Percentiles rank a stretch among this genome's conserved stretches.
Conservation (phyloP, 2,888 invertebrate species). For the Melinaea marsaeus region DNA sequence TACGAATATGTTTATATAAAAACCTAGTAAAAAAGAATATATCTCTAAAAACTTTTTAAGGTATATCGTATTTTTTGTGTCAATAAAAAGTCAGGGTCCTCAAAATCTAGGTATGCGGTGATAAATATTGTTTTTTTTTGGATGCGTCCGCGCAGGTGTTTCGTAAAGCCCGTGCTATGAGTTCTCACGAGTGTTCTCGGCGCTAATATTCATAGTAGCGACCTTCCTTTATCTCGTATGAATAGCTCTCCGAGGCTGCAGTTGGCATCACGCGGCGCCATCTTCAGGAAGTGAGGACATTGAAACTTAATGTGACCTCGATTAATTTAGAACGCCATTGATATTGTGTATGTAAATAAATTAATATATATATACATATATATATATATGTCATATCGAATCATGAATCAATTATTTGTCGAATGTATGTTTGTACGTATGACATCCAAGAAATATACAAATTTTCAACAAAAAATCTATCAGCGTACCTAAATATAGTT, state of each 20-base stretch:
- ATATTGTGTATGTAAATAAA: slow-evolving; percentile 8
- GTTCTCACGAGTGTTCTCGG: slow-evolving; percentile 46
- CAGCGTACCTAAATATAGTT: too few species aligned
- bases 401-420: too few species aligned
- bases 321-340: slow-evolving; percentile 60
- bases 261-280: slow-evolving; percentile 56
- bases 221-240: slow-evolving; percentile 37
- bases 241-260: slow-evolving; percentile 56
- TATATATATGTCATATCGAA: not conserved
- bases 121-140: slow-evolving; percentile 28
- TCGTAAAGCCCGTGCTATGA: slow-evolving; percentile 36
- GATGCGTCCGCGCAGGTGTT: slow-evolving; percentile 40
- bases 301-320: slow-evolving; percentile 53
- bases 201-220: slow-evolving; percentile 32
- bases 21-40: too few species aligned
- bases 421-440: too few species aligned
- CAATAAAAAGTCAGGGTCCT: slow-evolving; percentile 25
- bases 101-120: slow-evolving; percentile 12
- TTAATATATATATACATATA: too few species aligned
- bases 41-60: too few species aligned
- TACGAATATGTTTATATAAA: too few species aligned
- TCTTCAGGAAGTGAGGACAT: slow-evolving; percentile 54
- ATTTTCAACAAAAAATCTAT: too few species aligned
- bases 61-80: not conserved
- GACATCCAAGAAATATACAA: too few species aligned